A percentile compares a stretch with the other conserved stretches of the same genome.
phyloP scores from a whole-genome alignment of 35 echinoderm and acorn worm genomes.

The Antedon bifida region DNA sequence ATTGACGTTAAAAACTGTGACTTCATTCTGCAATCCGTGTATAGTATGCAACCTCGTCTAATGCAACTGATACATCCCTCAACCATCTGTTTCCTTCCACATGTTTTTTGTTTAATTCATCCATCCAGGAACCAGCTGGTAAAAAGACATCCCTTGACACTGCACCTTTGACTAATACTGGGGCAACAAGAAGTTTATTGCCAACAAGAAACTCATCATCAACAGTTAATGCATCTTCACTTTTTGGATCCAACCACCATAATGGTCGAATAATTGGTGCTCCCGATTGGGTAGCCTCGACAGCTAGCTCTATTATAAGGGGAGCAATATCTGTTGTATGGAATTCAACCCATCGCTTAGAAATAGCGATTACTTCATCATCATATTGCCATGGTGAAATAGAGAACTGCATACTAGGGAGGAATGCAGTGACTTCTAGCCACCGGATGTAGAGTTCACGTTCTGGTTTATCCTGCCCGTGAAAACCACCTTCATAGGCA shows the following conservation, averaged over 20 bases:
- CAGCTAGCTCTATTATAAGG: conserved; percentile 5
- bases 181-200: conserved; percentile 58
- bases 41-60: conserved; percentile 53
- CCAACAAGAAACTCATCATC: conserved; percentile 72
- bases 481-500: conserved; percentile 74
- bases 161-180: conserved; percentile 42
- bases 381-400: conserved; percentile 97
- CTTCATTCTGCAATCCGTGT: neutral
- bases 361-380: conserved; percentile 43
- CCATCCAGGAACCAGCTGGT: conserved; percentile 54
- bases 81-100: conserved; percentile 22
- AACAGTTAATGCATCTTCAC: conserved; percentile 24
- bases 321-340: conserved; percentile 58
- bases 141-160: conserved; percentile 51
- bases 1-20: too few species aligned
- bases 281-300: conserved; percentile 14
- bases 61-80: conserved; percentile 10
- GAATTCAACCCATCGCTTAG: conserved; percentile 42
- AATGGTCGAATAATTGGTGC: conserved; percentile 71
- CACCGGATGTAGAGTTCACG: conserved; percentile 79
- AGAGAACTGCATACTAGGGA: conserved; percentile 93
- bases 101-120: conserved; percentile 13
- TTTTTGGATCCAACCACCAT: conserved; percentile 66
- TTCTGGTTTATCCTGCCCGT: conserved; percentile 29
- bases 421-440: conserved; percentile 87